Evolutionary conservation across 2,888 invertebrate species (phyloP).

Genomic region (Lordiphosa fenestrarum): DNA sequence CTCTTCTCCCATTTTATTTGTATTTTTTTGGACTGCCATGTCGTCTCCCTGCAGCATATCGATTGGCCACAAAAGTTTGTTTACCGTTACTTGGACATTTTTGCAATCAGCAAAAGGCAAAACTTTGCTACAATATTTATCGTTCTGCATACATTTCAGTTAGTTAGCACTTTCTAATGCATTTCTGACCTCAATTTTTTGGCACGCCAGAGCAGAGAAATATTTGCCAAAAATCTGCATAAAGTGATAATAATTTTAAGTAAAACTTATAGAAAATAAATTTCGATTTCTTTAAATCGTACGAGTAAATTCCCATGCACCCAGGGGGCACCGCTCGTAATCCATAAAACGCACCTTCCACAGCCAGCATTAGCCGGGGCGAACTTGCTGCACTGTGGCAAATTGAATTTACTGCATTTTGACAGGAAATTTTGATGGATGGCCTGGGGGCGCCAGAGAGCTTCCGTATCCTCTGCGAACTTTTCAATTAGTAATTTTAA

Average conservation of each 20-base stretch:
- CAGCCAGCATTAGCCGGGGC: too few relatives aligned
- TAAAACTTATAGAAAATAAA: too few relatives aligned
- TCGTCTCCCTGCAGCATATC: not conserved
- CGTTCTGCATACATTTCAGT: slow-evolving; percentile 24
- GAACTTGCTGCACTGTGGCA: not conserved
- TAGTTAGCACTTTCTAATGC: slow-evolving; percentile 59
- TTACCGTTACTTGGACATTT: slow-evolving; percentile 46
- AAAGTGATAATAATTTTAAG: slow-evolving; percentile 3
- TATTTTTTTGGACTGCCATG: not conserved
- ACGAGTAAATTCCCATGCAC: too few relatives aligned
- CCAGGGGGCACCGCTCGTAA: not conserved
- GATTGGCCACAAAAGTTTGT: slow-evolving; percentile 59
- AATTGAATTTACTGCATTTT: slow-evolving; percentile 37
- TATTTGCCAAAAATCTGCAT: slow-evolving; percentile 41
- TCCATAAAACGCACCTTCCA: slow-evolving; percentile 2
- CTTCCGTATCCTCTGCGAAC: slow-evolving; percentile 19
- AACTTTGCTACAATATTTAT: slow-evolving; percentile 47
- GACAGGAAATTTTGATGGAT: slow-evolving; percentile 53
- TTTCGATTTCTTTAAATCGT: too few relatives aligned
- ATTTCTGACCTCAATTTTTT: slow-evolving; percentile 55
- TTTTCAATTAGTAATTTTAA: slow-evolving; percentile 66
- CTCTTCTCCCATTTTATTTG: not conserved
- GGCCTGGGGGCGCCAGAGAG: slow-evolving; percentile 12
- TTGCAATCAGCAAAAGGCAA: slow-evolving; percentile 13
- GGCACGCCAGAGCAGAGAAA: not conserved